Base-by-base conservation (phyloP, 37 sponge, comb jelly and placozoan species). In the Halichondria panicea region DNA sequence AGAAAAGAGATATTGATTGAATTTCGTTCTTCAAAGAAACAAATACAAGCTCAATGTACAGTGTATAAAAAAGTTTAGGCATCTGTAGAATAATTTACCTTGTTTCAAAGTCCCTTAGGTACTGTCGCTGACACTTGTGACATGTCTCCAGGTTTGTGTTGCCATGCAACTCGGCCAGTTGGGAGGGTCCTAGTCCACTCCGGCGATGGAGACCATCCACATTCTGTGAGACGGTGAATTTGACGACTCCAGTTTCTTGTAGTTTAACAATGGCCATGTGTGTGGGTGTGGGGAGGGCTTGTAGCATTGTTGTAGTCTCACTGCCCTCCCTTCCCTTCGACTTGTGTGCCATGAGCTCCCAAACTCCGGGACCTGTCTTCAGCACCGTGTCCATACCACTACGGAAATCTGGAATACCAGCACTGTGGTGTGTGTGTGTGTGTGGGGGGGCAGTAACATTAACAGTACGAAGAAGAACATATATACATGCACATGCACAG, bases 321-420 rank as follows among this genome's bases (percentile, higher is more conserved):
- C 70, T 42, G 13, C 48, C 65, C 31, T 58, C 59, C 1, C 65
- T 59, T 50, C 67, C 68, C 1, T 7, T 11, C 2, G 72, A 67
- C 18, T 65, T 81, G 34, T 92, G 68, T 1, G 82, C 94, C 43
- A 60, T 35, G 19, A 89, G 84, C 57, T 94, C 94, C 94, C 94
- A 94, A 35, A 89, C 87, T 18, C 94, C 94, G 19, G 94, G 94
- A 25, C 94, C 94, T n/a, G 94, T 94, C 15, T 77, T 63, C 24
- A 94, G 81, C n/a, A 94, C 91, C 3, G 94, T 94, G 50, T 89
- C 60, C 94, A 94, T 94, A 1, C 94, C 94, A 86, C 94, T 94
- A 7, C 94, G 63, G 71, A 84, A 93, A 63, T 89, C 94, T n/a
- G 94, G 90, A 12, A 89, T 94, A 21, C 90, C 94, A 76, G 79